Evolutionary conservation across 2,797 vertebrate species (phyloP).

Genomic region (Epinephelus coioides): DNA sequence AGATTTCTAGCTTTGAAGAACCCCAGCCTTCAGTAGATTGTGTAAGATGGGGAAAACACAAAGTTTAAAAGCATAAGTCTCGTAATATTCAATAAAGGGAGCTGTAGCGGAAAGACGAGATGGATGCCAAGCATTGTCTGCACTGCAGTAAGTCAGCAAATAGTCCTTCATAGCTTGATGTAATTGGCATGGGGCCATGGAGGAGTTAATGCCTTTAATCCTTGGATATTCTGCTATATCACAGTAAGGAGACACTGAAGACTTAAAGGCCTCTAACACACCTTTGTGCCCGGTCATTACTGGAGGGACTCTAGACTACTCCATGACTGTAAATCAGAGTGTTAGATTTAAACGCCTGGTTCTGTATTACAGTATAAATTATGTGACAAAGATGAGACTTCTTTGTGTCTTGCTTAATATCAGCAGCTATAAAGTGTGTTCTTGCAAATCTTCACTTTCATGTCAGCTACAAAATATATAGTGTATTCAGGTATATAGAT

Average conservation of each 20-base stretch:
- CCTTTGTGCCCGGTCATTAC: constrained; percentile 17
- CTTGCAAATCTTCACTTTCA: neutral
- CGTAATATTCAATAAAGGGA: constrained; percentile 23
- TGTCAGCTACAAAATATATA: neutral
- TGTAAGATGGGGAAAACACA: constrained; percentile 27
- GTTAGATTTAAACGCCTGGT: constrained; percentile 13
- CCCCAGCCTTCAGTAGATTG: constrained; percentile 9
- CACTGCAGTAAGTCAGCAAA: constrained; percentile 45
- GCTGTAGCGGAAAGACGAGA: constrained; percentile 12
- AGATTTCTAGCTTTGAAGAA: constrained; percentile 37
- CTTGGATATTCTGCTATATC: constrained; percentile 36
- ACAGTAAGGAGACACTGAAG: constrained; percentile 5
- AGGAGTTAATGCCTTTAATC: constrained; percentile 44
- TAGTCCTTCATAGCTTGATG: constrained; percentile 31
- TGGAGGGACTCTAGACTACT: constrained; percentile 17
- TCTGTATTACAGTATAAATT: neutral
- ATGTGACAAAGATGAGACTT: neutral
- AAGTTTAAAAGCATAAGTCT: constrained; percentile 24
- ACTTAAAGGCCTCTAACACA: constrained; percentile 25
- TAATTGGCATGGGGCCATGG: constrained; percentile 35
- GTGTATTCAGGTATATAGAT: neutral
- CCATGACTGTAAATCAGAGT: constrained; percentile 21
- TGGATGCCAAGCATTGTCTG: constrained; percentile 27
- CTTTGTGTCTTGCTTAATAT: neutral
- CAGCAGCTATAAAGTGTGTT: neutral